These are phyloP conservation scores for Crocuta crocuta DNA, from an alignment of 2,113 vertebrate species.

Conservation along the genomic window DNA sequence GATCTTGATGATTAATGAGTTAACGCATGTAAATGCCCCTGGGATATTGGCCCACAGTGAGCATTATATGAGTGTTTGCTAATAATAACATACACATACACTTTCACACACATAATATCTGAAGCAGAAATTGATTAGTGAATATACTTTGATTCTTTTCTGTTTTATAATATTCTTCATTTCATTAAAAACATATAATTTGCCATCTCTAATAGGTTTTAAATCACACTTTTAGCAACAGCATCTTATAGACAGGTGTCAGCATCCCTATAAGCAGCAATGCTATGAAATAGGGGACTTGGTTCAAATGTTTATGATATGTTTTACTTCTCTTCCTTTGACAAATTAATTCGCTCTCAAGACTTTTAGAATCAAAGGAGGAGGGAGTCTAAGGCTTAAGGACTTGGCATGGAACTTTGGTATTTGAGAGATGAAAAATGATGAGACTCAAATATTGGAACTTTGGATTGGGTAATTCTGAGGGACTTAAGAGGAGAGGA, in stretches of 20 bases:
- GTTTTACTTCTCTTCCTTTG: neutral
- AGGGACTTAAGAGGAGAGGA: constrained; percentile 41
- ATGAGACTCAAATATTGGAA: neutral
- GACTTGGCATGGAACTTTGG: neutral
- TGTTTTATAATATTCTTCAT: constrained; percentile 34
- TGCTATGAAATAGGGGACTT: neutral
- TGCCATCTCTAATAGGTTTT: neutral
- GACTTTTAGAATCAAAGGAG: constrained; percentile 35
- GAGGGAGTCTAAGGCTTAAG: neutral
- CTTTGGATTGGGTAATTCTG: constrained; percentile 36
- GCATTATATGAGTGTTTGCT: neutral
- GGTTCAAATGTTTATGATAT: constrained; percentile 23
- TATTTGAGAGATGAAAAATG: constrained; percentile 39
- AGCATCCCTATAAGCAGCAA: neutral
- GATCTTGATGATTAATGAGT: neutral
- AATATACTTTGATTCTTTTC: neutral
- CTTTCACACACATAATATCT: neutral
- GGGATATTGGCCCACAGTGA: neutral
- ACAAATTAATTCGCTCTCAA: constrained; percentile 21
- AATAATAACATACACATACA: neutral
- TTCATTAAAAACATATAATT: constrained; percentile 35
- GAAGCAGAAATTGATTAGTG: neutral
- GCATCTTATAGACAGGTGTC: neutral
- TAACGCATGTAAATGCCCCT: neutral
- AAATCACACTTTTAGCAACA: constrained; percentile 17